phyloP scores from a whole-genome alignment of 2,888 invertebrate genomes.

The Malthinus seriepunctatus region DNA sequence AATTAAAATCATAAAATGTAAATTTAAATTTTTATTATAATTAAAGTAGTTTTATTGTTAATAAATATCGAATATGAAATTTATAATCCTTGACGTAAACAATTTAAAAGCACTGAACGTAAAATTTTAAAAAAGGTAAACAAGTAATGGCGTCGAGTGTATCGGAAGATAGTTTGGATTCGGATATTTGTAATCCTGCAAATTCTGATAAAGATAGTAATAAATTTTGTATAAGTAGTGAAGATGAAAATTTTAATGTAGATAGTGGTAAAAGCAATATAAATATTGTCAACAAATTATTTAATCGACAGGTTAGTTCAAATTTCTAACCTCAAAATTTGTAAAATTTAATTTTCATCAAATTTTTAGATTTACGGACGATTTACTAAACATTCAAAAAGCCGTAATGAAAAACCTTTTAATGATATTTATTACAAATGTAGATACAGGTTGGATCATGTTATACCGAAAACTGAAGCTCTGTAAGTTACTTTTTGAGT shows the following conservation, averaged over 20 bases:
- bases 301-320: constrained; percentile 38
- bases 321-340: constrained; percentile 40
- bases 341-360: constrained; percentile 16
- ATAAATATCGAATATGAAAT: too few species aligned
- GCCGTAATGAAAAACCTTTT: constrained; percentile 53
- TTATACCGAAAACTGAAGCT: constrained; percentile 38
- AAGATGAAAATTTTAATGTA: constrained; percentile 13
- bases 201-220: constrained; percentile 9
- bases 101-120: constrained; percentile 3
- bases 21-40: too few species aligned
- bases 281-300: constrained; percentile 38
- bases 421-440: constrained; percentile 50
- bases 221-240: constrained; percentile 12
- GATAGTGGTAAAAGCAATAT: constrained; percentile 18
- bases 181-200: constrained; percentile 16
- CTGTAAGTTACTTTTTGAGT: constrained; percentile 20
- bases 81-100: background rate
- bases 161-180: constrained; percentile 32
- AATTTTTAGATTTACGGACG: constrained; percentile 49
- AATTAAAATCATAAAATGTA: too few species aligned
- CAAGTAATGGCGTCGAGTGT: constrained; percentile 37
- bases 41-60: too few species aligned
- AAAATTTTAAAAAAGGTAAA: constrained; percentile 22
- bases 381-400: constrained; percentile 49
- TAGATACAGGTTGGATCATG: constrained; percentile 42